Percentiles rank a stretch among this genome's conserved stretches.
These are phyloP conservation scores for Poecilia wingei DNA, from an alignment of 2,797 vertebrate genomes.

Conservation along the genomic window DNA sequence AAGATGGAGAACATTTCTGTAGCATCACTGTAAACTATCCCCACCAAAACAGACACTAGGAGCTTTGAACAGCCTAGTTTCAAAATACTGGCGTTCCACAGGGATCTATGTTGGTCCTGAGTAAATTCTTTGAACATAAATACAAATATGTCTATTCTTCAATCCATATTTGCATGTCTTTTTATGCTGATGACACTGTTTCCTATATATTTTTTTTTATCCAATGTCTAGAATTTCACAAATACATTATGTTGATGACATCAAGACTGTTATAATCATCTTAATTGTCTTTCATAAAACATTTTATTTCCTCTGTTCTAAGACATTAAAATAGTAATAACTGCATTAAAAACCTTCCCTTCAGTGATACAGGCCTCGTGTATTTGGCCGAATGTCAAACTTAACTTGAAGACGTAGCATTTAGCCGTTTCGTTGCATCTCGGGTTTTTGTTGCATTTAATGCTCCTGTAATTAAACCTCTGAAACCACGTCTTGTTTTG, in stretches of 20 bases:
- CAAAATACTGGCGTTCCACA: not conserved
- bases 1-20: not conserved
- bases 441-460: not conserved
- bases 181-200: slow-evolving; percentile 14
- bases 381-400: not conserved
- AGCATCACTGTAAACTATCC: not conserved
- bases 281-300: not conserved
- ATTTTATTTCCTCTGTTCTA: not conserved
- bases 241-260: not conserved
- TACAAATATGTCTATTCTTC: not conserved
- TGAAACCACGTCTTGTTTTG: slow-evolving; percentile 37
- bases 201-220: not conserved
- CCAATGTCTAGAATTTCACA: not conserved
- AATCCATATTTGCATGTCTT: not conserved
- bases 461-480: slow-evolving; percentile 26
- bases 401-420: not conserved
- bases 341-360: not conserved
- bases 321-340: not conserved
- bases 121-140: not conserved
- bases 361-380: not conserved
- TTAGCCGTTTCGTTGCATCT: not conserved
- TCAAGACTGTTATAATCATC: not conserved
- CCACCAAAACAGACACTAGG: not conserved
- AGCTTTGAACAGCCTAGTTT: not conserved
- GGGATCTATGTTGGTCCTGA: not conserved